Percentiles rank a stretch among this genome's conserved stretches.
phyloP scores from a whole-genome alignment of 2,888 invertebrate genomes.

The Apamea sordens region DNA sequence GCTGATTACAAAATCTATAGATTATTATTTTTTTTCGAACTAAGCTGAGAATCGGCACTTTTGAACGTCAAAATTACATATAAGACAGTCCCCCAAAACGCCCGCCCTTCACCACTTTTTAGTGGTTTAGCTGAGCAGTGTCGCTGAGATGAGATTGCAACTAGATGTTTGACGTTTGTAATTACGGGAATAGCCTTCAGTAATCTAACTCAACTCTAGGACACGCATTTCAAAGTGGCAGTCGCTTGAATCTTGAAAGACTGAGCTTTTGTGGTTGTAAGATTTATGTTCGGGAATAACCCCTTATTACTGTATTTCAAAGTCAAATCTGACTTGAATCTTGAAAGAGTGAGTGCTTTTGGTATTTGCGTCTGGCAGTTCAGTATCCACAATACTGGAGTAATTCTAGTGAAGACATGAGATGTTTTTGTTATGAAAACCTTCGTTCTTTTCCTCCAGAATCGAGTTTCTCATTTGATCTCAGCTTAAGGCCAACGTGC shows the following conservation, averaged over 20 bases:
- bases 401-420: neutral
- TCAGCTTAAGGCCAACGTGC: neutral
- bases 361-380: neutral
- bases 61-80: too few relatives aligned
- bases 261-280: neutral
- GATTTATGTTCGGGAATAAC: neutral
- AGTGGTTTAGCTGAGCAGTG: too few relatives aligned
- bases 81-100: too few relatives aligned
- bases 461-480: neutral
- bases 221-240: neutral
- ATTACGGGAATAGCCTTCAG: neutral
- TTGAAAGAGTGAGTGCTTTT: neutral
- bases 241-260: neutral
- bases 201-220: neutral
- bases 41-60: too few relatives aligned
- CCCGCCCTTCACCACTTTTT: too few relatives aligned
- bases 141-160: neutral
- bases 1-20: too few relatives aligned
- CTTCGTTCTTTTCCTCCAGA: neutral
- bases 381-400: neutral
- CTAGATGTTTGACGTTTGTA: neutral
- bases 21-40: too few relatives aligned
- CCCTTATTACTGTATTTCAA: neutral
- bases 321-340: neutral
- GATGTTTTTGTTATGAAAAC: neutral